Evolutionary conservation across 1,140 invertebrate genomes (phyloP), one percentile per base, ranked within the genome.

Genomic region (Antheraea mylitta): DNA sequence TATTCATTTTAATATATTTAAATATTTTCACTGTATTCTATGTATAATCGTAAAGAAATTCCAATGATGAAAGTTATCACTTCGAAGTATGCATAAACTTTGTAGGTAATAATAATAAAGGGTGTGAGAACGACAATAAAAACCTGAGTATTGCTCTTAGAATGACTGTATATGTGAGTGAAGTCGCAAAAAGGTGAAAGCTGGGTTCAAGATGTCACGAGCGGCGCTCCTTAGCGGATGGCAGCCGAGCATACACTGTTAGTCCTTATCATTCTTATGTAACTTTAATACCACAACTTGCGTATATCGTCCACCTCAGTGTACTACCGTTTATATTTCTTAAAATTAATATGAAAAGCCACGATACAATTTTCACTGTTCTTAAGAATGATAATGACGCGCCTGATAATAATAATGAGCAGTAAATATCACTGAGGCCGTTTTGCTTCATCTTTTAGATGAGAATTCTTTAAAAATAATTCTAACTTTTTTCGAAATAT

Each of bases 201-300:
- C 82, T 58, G 78, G 78, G 84, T 86, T 88, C 80, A 88, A 86
- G 77, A 87, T 82, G 85, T 87, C 83, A 85, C 65, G 70, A 70
- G 64, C 68, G 73, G 71, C 81, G 77, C 79, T 72, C 74, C 72
- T 69, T 67, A 63, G 64, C 70, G 64, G 70, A 71, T 67, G 67
- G 61, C 70, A 67, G 61, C 67, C 67, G 67, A 71, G 66, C 74
- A 62, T 75, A 69, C 65, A 64, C 68, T 72, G 79, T 82, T 82
- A 80, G 82, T 84, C 77, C 82, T 80, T 77, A 72, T 62, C 48
- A 18, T 8, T 42, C 59, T 83, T 79, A 59, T 69, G 69, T 69
- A 83, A 66, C 37, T 48, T 64, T 60, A 38, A 68, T 68, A 70
- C 59, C 8, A 30, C 13, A 67, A 36, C 36, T 16, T 53, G 13